Evolutionary conservation across 1,140 invertebrate genomes (phyloP).

Genomic region (Aphis craccivora): DNA sequence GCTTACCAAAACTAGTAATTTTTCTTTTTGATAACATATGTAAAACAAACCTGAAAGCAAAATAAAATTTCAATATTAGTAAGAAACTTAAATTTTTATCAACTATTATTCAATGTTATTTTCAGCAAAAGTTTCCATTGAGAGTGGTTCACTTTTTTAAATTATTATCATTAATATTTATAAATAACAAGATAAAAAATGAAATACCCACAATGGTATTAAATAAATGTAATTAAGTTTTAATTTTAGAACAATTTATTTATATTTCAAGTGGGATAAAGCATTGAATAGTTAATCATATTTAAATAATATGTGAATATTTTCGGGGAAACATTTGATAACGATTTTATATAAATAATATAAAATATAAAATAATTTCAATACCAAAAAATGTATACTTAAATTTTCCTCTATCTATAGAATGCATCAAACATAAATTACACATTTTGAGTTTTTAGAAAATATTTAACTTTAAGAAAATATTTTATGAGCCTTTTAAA

Average conservation of each 20-base stretch:
- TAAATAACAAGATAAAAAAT: neutral
- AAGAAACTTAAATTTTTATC: neutral
- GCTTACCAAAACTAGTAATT: neutral
- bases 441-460: neutral
- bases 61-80: neutral
- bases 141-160: no score
- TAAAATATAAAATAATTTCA: neutral
- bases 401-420: neutral
- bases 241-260: neutral
- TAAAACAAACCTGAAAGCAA: neutral
- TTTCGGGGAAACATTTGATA: neutral
- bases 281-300: neutral
- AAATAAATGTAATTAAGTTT: neutral
- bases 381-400: neutral
- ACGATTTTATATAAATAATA: neutral
- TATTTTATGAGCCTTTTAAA: neutral
- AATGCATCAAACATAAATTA: neutral
- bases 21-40: neutral
- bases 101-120: neutral
- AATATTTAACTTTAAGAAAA: neutral
- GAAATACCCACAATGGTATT: neutral
- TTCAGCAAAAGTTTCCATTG: neutral
- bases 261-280: neutral
- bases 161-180: neutral
- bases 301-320: neutral